Percentiles rank a stretch among this genome's conserved stretches.
phyloP scores from a whole-genome alignment of 2,797 vertebrate genomes.

The Lycodopsis pacificus region DNA sequence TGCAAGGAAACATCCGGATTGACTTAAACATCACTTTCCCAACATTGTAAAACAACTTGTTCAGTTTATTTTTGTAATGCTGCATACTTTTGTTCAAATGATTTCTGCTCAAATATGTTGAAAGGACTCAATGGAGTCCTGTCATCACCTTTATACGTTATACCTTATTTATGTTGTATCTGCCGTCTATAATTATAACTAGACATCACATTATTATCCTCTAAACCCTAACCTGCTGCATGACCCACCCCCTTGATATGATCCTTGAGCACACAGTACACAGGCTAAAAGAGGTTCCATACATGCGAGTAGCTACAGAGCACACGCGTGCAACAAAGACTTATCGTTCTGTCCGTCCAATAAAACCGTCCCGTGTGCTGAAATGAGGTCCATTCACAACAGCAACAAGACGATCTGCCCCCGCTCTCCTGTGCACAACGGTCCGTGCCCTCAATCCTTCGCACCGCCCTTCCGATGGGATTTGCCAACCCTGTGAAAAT shows the following conservation, averaged over 20 bases:
- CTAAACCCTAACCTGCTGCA: slow-evolving; percentile 1
- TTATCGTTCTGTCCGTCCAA: slow-evolving; percentile 47
- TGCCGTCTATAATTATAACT: not conserved
- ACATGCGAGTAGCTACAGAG: slow-evolving; percentile 26
- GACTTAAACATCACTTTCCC: no score
- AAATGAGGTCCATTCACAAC: slow-evolving; percentile 71
- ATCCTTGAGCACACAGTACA: slow-evolving; percentile 6
- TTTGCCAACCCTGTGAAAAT: slow-evolving; percentile 56
- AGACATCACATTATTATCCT: not conserved
- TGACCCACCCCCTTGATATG: slow-evolving; percentile 16
- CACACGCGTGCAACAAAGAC: slow-evolving; percentile 42
- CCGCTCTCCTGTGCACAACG: slow-evolving; percentile 50
- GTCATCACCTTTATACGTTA: not conserved
- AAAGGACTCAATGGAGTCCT: not conserved
- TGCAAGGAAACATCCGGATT: no score
- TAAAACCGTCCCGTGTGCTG: slow-evolving; percentile 45
- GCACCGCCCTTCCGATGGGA: slow-evolving; percentile 50
- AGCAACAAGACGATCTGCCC: slow-evolving; percentile 61
- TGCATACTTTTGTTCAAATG: not conserved
- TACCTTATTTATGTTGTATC: not conserved
- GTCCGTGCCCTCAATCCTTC: slow-evolving; percentile 58
- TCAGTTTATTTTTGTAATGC: not conserved
- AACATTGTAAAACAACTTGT: not conserved
- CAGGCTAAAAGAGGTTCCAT: slow-evolving; percentile 1
- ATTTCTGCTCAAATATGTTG: no score